A percentile compares a stretch with the other conserved stretches of the same genome.
phyloP scores from a whole-genome alignment of 2,113 vertebrate genomes.

The Indicator indicator region DNA sequence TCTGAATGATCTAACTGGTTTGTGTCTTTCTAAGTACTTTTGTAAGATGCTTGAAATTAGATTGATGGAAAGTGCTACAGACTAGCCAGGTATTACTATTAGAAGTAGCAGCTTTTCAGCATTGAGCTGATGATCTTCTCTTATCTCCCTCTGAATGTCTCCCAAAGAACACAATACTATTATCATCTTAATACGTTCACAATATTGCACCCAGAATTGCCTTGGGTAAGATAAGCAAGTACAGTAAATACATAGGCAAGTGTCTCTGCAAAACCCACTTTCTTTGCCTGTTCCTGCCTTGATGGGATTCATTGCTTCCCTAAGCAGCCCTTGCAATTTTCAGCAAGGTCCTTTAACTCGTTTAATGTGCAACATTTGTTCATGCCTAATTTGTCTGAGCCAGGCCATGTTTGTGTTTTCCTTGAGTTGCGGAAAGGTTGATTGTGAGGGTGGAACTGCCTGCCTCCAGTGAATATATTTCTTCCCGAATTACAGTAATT shows the following conservation, averaged over 20 bases:
- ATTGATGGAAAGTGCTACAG: neutral
- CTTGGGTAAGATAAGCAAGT: neutral
- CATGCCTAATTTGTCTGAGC: conserved; percentile 76
- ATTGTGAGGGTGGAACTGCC: conserved; percentile 62
- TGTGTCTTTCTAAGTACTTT: neutral
- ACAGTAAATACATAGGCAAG: neutral
- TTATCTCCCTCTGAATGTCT: neutral
- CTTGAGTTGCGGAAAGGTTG: conserved; percentile 70
- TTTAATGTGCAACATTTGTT: conserved; percentile 80
- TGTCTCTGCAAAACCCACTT: neutral
- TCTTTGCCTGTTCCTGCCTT: conserved; percentile 48
- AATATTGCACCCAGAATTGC: neutral
- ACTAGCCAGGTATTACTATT: neutral
- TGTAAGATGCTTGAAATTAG: neutral
- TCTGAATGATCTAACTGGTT: neutral
- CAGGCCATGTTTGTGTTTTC: conserved; percentile 73
- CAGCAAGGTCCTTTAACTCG: conserved; percentile 78
- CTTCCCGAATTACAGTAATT: conserved; percentile 70
- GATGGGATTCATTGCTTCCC: conserved; percentile 71
- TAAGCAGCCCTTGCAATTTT: conserved; percentile 73
- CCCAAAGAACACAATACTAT: neutral
- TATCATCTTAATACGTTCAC: neutral
- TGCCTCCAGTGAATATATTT: conserved; percentile 57
- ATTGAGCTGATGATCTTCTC: neutral
- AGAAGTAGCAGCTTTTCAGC: neutral